Base-by-base conservation (phyloP, 2,113 vertebrate species). In the Micronycteris hirsuta region DNA sequence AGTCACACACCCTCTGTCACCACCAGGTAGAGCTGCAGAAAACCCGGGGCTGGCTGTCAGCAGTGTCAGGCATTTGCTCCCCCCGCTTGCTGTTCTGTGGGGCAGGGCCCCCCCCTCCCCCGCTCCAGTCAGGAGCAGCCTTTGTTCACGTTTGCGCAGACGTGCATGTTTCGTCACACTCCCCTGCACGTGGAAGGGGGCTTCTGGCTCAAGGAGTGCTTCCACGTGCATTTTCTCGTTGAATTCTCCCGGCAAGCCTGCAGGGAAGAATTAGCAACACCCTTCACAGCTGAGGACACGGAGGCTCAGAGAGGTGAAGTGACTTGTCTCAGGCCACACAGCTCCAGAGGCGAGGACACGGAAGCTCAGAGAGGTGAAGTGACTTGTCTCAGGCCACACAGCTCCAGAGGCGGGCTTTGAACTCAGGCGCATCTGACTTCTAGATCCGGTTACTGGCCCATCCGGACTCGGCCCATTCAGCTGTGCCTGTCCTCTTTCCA, bases 211-310 rank as follows among this genome's bases (percentile, higher is more conserved):
- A 16, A 13, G 22, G 68, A 63, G 45, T 1, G 0, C 49, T 22
- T 56, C 43, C 5, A 0, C 4, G 9, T n/a, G n/a, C 0, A 0
- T 26, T 24, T 31, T 65, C 36, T 78, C 36, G 0, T 2, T 19
- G 45, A 67, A 71, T 52, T 41, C 82, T 54, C 41, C 58, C 19
- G 61, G 77, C 22, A 52, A 19, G 45, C 47, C 83, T 80, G 68
- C n/a, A 16, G 58, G n/a, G n/a, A 81, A n/a, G 58, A 17, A 11
- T 41, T 78, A 20, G 24, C 63, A 63, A 24, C 41, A 15, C 52
- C 49, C n/a, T n/a, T n/a, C n/a, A 68, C 26, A 70, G 68, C 56
- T 5, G 4, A 56, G 95, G 76, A 93, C 45, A 49, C 31, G 10
- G 83, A 86, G 84, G 63, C 89, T 74, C 67, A n/a, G 70, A 86